Base-by-base conservation (phyloP, 2,888 invertebrate species). In the Eutolmus rufibarbis region DNA sequence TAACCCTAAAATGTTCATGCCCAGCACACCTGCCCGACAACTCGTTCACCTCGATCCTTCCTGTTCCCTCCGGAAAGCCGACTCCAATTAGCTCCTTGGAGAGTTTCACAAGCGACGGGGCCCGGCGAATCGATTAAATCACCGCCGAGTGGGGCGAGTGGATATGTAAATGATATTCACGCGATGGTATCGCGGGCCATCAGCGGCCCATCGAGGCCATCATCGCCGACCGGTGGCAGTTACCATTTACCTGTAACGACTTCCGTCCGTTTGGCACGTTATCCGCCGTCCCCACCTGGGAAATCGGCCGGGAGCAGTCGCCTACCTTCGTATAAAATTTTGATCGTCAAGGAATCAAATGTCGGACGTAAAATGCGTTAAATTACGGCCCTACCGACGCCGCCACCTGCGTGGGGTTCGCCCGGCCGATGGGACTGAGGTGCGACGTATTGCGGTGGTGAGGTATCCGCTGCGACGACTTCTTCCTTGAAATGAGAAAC, bases 361-460 rank as follows among this genome's bases (percentile, higher is more conserved):
- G 85, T 74, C 85, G 74, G 85, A 85, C 85, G 74, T 85, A 85
- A 85, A 85, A 34, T 85, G 85, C 74, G 85, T 85, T 85, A 85
- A 85, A 85, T 85, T 85, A 85, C 85, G 74, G 85, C 85, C 85
- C 28, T 28, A 66, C 12, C 66, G 43, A 34, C 85, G 9, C 1
- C 66, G 19, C 28, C 66, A 85, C 85, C 85, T 85, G 85, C 85
- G 46, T n/a, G 28, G 19, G 46, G 74, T 23, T 85, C n/a, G 74
- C 40, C 51, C 74, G n/a, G 40, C 74, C 9, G 40, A 23, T 5
- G 23, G 28, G 74, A 43, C 23, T 51, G 14, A 0, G 46, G 46
- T 51, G 16, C 16, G 46, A 16, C 16, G n/a, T 5, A n/a, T n/a
- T 51, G 51, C 51, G 51, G 28, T 14, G 23, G 82, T 0, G 74